Evolutionary conservation across 2,797 vertebrate species (phyloP).

Genomic region (Silurus lanzhouensis): DNA sequence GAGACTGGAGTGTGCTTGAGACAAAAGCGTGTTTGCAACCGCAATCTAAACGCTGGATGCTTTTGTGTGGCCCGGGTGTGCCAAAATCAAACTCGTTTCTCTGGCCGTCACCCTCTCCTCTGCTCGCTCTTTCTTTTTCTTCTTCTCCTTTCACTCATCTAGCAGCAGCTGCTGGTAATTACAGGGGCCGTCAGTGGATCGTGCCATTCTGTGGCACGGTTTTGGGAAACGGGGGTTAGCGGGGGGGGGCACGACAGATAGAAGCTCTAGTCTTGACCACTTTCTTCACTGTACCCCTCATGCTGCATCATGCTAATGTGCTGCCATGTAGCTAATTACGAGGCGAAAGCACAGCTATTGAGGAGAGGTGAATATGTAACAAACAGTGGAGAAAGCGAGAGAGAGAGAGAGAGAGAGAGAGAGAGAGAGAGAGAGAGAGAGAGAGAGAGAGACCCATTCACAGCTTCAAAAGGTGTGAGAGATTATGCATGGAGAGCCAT

Average conservation of each 20-base stretch:
- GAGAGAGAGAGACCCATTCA: slow-evolving; percentile 25
- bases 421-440: slow-evolving; percentile 12
- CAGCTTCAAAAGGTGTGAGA: slow-evolving; percentile 46
- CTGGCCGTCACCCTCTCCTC: slow-evolving; percentile 16
- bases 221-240: neutral
- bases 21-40: slow-evolving; percentile 69
- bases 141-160: slow-evolving; percentile 34
- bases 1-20: slow-evolving; percentile 37
- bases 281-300: slow-evolving; percentile 33
- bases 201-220: slow-evolving; percentile 23
- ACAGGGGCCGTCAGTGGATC: slow-evolving; percentile 55
- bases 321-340: slow-evolving; percentile 73
- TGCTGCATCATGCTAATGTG: slow-evolving; percentile 64
- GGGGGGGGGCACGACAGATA: neutral
- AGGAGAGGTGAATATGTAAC: slow-evolving; percentile 41
- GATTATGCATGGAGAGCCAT: slow-evolving; percentile 36
- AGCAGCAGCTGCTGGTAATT: slow-evolving; percentile 77
- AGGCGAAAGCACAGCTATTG: slow-evolving; percentile 59
- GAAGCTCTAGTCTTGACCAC: slow-evolving; percentile 17
- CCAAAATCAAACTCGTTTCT: slow-evolving; percentile 38
- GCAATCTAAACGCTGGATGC: slow-evolving; percentile 69
- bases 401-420: slow-evolving; percentile 23
- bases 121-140: slow-evolving; percentile 15
- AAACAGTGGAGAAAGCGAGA: neutral
- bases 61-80: slow-evolving; percentile 60